Conservation (phyloP, 2,888 invertebrate species). For the Caenorhabditis sulstoni region DNA sequence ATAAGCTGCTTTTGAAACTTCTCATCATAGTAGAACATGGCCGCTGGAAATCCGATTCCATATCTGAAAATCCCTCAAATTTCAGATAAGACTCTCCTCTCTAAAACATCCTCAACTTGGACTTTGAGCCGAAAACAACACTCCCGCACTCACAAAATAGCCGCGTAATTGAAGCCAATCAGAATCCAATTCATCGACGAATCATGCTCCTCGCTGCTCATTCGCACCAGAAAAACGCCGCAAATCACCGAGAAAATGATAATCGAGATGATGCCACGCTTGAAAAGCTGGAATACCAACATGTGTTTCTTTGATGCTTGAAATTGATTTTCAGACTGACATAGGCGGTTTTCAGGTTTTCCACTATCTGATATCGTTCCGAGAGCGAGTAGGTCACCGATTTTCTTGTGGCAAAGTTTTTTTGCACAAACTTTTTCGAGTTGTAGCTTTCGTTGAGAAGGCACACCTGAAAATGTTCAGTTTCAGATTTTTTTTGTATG, state of each 20-base stretch:
- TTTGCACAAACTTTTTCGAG: constrained; percentile 47
- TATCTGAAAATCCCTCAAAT: constrained; percentile 52
- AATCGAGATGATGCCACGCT: constrained; percentile 61
- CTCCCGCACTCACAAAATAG: constrained; percentile 50
- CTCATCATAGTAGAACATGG: constrained; percentile 63
- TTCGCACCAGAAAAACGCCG: constrained; percentile 57
- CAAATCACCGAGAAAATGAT: constrained; percentile 60
- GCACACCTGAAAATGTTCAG: constrained; percentile 54
- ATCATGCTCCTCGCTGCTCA: constrained; percentile 51
- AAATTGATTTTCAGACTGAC: constrained; percentile 22
- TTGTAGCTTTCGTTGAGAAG: constrained; percentile 60
- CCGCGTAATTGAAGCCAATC: constrained; percentile 64
- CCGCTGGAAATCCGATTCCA: constrained; percentile 62
- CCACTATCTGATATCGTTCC: constrained; percentile 62
- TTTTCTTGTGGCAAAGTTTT: constrained; percentile 32
- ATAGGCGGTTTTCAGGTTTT: constrained; percentile 63
- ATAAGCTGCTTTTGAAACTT: constrained; percentile 49
- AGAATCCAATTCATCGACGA: constrained; percentile 63
- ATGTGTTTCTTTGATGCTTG: too few relatives aligned
- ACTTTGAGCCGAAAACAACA: background rate
- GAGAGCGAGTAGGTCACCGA: constrained; percentile 54
- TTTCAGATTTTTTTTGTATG: background rate
- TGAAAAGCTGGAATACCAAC: constrained; percentile 59
- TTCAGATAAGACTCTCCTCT: too few relatives aligned
- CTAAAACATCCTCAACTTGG: too few relatives aligned